Evolutionary conservation across 1,140 invertebrate genomes (phyloP), one percentile per base, ranked within the genome.

Genomic region (Bombus sylvicola): DNA sequence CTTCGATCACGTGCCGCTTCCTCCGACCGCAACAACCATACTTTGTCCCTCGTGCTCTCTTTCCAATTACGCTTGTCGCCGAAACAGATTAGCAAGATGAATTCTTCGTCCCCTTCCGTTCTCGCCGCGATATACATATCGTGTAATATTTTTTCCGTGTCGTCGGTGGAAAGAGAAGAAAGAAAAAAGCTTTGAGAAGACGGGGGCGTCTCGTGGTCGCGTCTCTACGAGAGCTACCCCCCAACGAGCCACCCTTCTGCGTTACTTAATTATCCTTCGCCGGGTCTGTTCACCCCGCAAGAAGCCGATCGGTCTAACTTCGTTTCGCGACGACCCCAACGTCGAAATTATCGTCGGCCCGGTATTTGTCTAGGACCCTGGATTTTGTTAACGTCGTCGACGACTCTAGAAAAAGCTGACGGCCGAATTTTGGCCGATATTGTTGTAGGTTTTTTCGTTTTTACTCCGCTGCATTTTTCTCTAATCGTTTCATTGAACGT

Each of bases 221-320:
- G 87, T 92, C 91, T 91, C 73, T 89, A 86, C 89, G 88, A 88
- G 81, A 88, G 81, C 88, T 88, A 86, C 86, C 43, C 84, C 43
- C 43, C 84, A 31, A 88, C 88, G 80, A 77, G 86, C 47, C 43
- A 75, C 90, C 90, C 92, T 91, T 85, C 88, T 86, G 88, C 90
- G 89, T 91, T 92, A 93, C 93, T 94, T 94, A 94, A 94, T 94
- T 94, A 94, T 94, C 92, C 93, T 88, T 92, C 74, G 90, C 89
- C 88, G 81, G 68, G 62, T 89, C 78, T 34, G 86, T 62, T 57
- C 87, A 18, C 47, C 76, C 68, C 62, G 81, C 88, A 84, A 87
- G 69, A 91, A 89, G 89, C 84, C 81, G 91, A 93, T 92, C 89
- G 87, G 82, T 81, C 87, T 93, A 92, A 93, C 91, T 92, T 93